Evolutionary conservation across 2,888 invertebrate species (phyloP), one percentile per base, ranked within the genome.

Genomic region (Hofmannophila pseudospretella): DNA sequence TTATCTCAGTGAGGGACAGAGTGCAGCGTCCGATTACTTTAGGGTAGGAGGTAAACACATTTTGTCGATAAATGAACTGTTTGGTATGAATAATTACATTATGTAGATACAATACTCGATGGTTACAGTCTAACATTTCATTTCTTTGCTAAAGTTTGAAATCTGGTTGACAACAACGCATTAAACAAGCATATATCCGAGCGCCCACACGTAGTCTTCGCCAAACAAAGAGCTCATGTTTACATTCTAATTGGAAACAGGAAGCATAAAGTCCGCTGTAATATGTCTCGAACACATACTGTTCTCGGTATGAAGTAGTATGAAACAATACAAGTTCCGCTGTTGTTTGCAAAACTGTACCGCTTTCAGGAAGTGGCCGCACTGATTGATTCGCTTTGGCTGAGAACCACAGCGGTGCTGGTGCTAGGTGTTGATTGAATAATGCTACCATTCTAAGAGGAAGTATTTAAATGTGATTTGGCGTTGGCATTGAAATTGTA

Each of bases 1-100:
- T 78, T 84, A 82, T 84, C 84, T 81, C 77, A 63, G 75, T 58
- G 73, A 80, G 85, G 84, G 82, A 80, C 81, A 75, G 75, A 81
- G 84, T 75, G 80, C 82, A 82, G 84, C 82, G 84, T 84, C 81
- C 84, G 79, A 85, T 85, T 82, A 79, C 79, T 64, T 63, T 76
- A 77, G 79, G 62, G 70, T 50, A 50, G 55, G 55, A 44, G 50
- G 45, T 39, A 39, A 46, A 47, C 41, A 48, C 41, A 45, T 45
- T 55, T 54, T 69, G 63, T 78, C 74, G 75, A 72, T 44, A 63
- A 43, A 45, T 42, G 30, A n/a, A 9, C 2, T 26, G 26, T n/a
- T 26, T 26, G n/a, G n/a, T n/a, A n/a, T n/a, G n/a, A n/a, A n/a
- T n/a, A n/a, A n/a, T n/a, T n/a, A n/a, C n/a, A n/a, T n/a, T n/a